Conservation (phyloP, 2,797 vertebrate species). For the Fundulus diaphanus region DNA sequence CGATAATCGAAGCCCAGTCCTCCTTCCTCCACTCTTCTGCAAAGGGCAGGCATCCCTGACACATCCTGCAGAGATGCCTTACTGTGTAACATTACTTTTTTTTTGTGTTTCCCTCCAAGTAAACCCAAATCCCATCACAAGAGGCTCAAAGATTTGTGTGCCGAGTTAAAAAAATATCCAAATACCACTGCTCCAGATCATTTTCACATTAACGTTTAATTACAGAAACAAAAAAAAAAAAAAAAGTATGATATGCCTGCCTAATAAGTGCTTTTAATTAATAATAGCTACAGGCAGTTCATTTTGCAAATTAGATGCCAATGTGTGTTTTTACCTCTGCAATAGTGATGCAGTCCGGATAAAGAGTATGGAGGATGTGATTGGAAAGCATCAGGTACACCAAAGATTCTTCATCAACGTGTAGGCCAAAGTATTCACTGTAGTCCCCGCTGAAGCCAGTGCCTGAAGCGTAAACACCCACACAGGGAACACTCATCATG, state of each 20-base stretch:
- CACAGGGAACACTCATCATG: conserved; percentile 38
- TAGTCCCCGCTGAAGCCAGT: conserved; percentile 91
- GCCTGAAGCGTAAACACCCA: conserved; percentile 80
- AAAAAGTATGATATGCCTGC: conserved; percentile 49
- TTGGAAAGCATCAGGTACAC: conserved; percentile 95
- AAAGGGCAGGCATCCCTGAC: conserved; percentile 97
- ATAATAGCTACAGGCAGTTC: conserved; percentile 67
- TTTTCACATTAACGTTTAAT: conserved; percentile 64
- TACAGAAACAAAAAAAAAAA: conserved; percentile 64
- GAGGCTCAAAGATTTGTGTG: conserved; percentile 14
- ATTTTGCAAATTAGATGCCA: conserved; percentile 49
- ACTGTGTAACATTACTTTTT: conserved; percentile 43
- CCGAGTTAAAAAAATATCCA: conserved; percentile 27
- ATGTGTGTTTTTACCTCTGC: conserved; percentile 87
- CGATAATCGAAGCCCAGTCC: conserved; percentile 96
- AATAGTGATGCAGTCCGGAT: conserved; percentile 93
- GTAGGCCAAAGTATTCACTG: conserved; percentile 96
- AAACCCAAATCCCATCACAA: conserved; percentile 40
- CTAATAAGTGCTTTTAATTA: conserved; percentile 72
- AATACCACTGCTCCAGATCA: conserved; percentile 41
- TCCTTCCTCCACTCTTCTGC: conserved; percentile 87
- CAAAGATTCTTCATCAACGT: conserved; percentile 95
- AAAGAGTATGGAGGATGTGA: conserved; percentile 89
- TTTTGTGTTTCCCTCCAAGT: conserved; percentile 35
- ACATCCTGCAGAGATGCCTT: conserved; percentile 87